Percentiles rank a stretch among this genome's conserved stretches.
These are phyloP conservation scores for Oreocharis arfaki DNA, from an alignment of 2,113 vertebrate genomes.

Conservation along the genomic window DNA sequence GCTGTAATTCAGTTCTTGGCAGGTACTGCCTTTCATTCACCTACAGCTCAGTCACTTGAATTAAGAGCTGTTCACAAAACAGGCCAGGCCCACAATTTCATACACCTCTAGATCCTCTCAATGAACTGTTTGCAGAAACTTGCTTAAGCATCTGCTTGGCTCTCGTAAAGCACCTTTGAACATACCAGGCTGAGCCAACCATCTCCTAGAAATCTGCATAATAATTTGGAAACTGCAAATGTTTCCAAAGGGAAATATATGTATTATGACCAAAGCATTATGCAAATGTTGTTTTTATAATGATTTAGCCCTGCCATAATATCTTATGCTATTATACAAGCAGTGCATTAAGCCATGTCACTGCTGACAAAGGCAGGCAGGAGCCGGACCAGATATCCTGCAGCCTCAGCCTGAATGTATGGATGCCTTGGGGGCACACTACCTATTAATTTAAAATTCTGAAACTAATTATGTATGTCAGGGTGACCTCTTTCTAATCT, in stretches of 20 bases:
- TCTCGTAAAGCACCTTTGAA: constrained; percentile 41
- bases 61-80: not conserved
- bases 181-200: not conserved
- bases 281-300: constrained; percentile 71
- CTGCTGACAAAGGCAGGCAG: constrained; percentile 54
- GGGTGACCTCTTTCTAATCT: constrained; percentile 79
- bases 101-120: not conserved
- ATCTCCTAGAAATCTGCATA: constrained; percentile 42
- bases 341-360: constrained; percentile 58
- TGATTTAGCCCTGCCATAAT: constrained; percentile 60
- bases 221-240: constrained; percentile 56
- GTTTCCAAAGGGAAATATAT: constrained; percentile 62
- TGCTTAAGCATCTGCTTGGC: constrained; percentile 50
- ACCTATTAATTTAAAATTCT: constrained; percentile 76
- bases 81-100: not conserved
- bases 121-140: not conserved
- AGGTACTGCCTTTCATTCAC: not conserved
- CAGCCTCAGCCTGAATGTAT: constrained; percentile 62
- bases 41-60: not conserved
- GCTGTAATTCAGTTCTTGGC: not conserved
- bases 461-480: constrained; percentile 79
- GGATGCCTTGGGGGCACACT: constrained; percentile 62
- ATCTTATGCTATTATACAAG: constrained; percentile 49
- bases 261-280: constrained; percentile 54
- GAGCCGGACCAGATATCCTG: constrained; percentile 36